Base-by-base conservation (phyloP, 2,888 invertebrate species). In the Xanthia togata region DNA sequence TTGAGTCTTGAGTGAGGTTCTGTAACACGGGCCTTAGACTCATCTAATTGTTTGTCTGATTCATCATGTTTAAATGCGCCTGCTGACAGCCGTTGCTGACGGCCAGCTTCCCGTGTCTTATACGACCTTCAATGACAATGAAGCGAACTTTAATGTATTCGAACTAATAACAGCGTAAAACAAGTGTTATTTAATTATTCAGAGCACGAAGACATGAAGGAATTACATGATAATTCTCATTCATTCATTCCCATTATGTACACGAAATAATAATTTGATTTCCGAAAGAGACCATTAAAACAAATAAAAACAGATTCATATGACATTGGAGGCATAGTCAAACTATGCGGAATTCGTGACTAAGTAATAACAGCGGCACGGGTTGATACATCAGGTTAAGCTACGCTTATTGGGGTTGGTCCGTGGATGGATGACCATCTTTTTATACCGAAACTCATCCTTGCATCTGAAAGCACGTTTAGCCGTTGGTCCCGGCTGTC, bases 51-150 rank as follows among this genome's bases (percentile, higher is more conserved):
- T 38, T 70, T 6, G 35, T n/a, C 4, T n/a, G 64, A 70, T 1
- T 47, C 31, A 44, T 69, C 31, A 12, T 11, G 20, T 47, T n/a
- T 17, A 11, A 14, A 26, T 57, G 12, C 31, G 8, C 53, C 26
- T 23, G 3, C 14, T 31, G n/a, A 31, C 31, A 31, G 31, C 31
- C 31, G 31, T n/a, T n/a, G n/a, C n/a, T n/a, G n/a, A n/a, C n/a
- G 8, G 6, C 53, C 0, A 57, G n/a, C 6, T 31, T 53, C 65
- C 53, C 63, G 44, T 75, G 82, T 64, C 63, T 20, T 47, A 38
- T 31, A 53, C 11, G 44, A 31, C 68, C 68, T 81, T 74, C 64
- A 73, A 53, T 12, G n/a, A 55, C 23, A 81, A 65, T 47, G n/a
- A 38, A 81, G 44, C 6, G 17, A 47, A 59, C 31, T 60, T 53